These are phyloP conservation scores for Forbesichthys agassizii DNA, from an alignment of 2,113 vertebrate species.

Conservation along the genomic window DNA sequence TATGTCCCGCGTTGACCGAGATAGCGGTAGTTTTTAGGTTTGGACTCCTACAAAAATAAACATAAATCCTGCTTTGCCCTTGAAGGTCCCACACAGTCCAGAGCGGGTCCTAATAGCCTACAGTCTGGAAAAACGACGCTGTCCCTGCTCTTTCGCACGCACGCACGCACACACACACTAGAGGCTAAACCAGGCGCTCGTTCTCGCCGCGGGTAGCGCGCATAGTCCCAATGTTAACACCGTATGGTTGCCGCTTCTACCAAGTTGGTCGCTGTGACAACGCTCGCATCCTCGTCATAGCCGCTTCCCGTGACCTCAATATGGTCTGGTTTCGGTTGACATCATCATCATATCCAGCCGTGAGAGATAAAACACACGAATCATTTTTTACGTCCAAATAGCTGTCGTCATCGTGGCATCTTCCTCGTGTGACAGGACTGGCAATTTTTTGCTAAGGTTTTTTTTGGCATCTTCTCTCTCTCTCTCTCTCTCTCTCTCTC, in stretches of 20 bases:
- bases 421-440: slow-evolving; percentile 16
- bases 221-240: slow-evolving; percentile 37
- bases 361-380: background rate
- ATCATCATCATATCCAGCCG: background rate
- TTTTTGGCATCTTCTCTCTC: slow-evolving; percentile 21
- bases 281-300: slow-evolving; percentile 53
- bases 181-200: slow-evolving; percentile 32
- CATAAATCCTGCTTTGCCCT: too few relatives aligned
- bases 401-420: background rate
- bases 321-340: slow-evolving; percentile 34
- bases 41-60: too few relatives aligned
- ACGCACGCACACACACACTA: slow-evolving; percentile 25
- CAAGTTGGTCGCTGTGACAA: slow-evolving; percentile 72
- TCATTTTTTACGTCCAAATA: background rate
- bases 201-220: slow-evolving; percentile 50
- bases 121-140: too few relatives aligned
- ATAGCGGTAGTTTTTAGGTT: too few relatives aligned
- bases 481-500: slow-evolving; percentile 9
- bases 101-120: too few relatives aligned
- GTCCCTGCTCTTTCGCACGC: slow-evolving; percentile 19
- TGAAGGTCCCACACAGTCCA: too few relatives aligned
- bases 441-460: slow-evolving; percentile 38
- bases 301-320: slow-evolving; percentile 62
- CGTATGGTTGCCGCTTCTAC: slow-evolving; percentile 61
- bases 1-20: too few relatives aligned